Evolutionary conservation across 1,140 invertebrate species (phyloP).

Genomic region (Metopolophium dirhodum): DNA sequence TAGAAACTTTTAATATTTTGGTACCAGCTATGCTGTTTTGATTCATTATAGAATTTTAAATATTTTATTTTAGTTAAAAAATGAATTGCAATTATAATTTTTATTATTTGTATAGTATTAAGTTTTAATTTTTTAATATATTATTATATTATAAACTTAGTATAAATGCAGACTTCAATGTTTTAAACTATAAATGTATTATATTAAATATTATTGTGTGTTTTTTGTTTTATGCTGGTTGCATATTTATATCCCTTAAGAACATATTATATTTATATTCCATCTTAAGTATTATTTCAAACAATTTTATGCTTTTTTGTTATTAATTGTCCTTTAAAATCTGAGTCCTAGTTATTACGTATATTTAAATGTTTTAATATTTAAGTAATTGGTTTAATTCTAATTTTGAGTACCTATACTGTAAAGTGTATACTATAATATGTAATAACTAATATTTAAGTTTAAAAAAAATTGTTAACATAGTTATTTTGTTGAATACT

Average conservation of each 20-base stretch:
- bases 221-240: background rate
- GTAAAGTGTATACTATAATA: background rate
- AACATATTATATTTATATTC: background rate
- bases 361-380: background rate
- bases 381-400: background rate
- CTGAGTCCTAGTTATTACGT: too few species aligned
- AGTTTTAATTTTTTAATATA: background rate
- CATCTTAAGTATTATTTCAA: background rate
- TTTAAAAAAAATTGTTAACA: background rate
- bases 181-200: background rate
- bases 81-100: background rate
- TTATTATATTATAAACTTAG: background rate
- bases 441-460: background rate
- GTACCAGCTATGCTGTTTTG: constrained; percentile 53
- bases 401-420: background rate
- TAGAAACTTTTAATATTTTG: constrained; percentile 61
- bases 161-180: background rate
- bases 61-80: background rate
- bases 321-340: too few species aligned
- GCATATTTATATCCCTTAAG: background rate
- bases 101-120: background rate
- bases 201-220: background rate
- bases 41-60: background rate
- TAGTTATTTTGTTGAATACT: background rate
- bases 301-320: too few species aligned